phyloP scores from a whole-genome alignment of 35 echinoderm and acorn worm species.

The Acanthaster planci region DNA sequence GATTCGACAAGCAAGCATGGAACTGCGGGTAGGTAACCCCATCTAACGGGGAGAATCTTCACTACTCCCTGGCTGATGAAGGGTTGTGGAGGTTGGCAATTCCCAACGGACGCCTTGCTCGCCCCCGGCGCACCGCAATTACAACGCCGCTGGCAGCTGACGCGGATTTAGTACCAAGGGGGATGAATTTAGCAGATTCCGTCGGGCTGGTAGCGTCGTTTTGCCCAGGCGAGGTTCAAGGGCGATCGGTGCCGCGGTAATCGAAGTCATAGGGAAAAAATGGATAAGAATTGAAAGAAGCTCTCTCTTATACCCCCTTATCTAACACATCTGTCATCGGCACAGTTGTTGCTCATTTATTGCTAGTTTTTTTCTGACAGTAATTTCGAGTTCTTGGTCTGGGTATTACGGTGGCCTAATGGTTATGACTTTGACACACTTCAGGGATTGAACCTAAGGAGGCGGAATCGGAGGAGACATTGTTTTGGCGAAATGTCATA shows the following conservation, averaged over 20 bases:
- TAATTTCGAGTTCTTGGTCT: background rate
- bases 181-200: conserved; percentile 12
- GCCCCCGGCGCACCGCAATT: background rate
- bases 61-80: background rate
- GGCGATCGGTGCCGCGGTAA: background rate
- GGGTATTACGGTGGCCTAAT: conserved; percentile 11
- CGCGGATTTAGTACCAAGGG: conserved; percentile 4
- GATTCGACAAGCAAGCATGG: no score
- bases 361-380: background rate
- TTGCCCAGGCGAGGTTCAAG: background rate
- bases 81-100: background rate
- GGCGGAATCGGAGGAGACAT: background rate
- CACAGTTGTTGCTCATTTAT: background rate
- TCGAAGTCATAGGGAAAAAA: background rate
- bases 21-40: background rate
- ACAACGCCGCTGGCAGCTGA: conserved; percentile 3
- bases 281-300: background rate
- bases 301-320: background rate
- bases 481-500: background rate
- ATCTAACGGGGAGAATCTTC: background rate
- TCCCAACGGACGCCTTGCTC: background rate
- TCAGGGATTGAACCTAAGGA: background rate
- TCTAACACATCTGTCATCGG: conserved; percentile 22
- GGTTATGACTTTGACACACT: conserved; percentile 31
- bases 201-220: background rate